A percentile compares a stretch with the other conserved stretches of the same genome.
These are phyloP conservation scores for Heliconius aoede DNA, from an alignment of 2,888 invertebrate species.

Conservation along the genomic window DNA sequence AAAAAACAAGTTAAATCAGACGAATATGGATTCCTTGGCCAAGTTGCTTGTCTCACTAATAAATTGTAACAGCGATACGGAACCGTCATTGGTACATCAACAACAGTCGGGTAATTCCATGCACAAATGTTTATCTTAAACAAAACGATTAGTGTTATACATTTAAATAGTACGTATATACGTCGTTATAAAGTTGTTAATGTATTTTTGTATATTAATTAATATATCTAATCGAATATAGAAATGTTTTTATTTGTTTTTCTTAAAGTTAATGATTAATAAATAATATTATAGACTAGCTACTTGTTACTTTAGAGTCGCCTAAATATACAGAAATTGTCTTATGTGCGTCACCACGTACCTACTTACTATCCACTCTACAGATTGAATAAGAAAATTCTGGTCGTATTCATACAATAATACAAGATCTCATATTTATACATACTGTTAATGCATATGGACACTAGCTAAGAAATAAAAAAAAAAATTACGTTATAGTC, in stretches of 20 bases:
- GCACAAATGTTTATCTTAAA: background rate
- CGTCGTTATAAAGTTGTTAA: constrained; percentile 1
- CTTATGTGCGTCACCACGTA: background rate
- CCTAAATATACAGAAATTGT: background rate
- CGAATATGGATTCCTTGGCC: constrained; percentile 35
- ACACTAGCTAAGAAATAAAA: background rate
- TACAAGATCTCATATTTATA: background rate
- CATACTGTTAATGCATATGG: background rate
- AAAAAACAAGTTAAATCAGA: background rate
- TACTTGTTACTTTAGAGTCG: background rate
- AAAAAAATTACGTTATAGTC: background rate
- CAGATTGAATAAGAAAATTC: background rate
- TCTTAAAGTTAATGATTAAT: background rate
- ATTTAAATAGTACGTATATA: background rate
- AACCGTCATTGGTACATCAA: constrained; percentile 11
- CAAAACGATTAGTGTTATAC: background rate
- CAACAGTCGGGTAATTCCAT: constrained; percentile 28
- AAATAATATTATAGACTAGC: background rate
- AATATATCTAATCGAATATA: background rate
- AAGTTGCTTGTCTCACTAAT: constrained; percentile 39
- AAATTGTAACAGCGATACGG: constrained; percentile 38
- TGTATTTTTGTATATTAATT: constrained; percentile 1
- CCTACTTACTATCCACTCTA: background rate
- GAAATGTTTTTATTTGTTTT: background rate
- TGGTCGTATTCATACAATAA: background rate